Percentiles rank a stretch among this genome's conserved stretches.
Conservation (phyloP, 2,888 invertebrate species). For the Cataglyphis albicans region DNA sequence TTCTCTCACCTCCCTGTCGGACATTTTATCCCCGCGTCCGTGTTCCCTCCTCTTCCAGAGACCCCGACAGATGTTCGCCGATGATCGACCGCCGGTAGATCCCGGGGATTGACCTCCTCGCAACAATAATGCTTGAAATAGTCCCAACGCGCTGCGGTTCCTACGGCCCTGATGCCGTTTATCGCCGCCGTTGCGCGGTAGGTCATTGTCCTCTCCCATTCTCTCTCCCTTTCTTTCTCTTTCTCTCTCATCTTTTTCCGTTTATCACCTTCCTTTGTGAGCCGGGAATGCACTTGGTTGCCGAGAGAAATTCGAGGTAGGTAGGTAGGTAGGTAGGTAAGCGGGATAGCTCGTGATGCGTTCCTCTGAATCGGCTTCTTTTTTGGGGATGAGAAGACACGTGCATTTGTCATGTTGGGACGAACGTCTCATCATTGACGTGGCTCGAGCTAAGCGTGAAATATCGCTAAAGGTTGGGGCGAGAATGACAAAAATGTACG, state of each 20-base stretch:
- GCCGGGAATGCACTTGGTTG: not conserved
- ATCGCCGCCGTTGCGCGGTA: constrained; percentile 32
- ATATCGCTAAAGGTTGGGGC: not conserved
- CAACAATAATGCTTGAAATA: constrained; percentile 37
- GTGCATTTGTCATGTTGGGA: constrained; percentile 2
- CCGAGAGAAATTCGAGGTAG: constrained; percentile 23
- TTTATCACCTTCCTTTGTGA: constrained; percentile 29
- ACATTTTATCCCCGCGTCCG: constrained; percentile 20
- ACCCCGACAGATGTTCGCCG: constrained; percentile 69
- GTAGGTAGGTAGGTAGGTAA: constrained; percentile 10
- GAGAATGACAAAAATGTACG: not conserved
- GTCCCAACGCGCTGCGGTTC: not conserved
- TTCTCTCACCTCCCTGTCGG: constrained; percentile 57
- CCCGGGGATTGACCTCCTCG: constrained; percentile 25
- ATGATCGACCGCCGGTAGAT: constrained; percentile 43
- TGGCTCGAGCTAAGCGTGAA: not conserved
- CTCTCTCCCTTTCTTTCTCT: not conserved
- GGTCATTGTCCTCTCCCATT: constrained; percentile 30
- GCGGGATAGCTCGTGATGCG: not conserved
- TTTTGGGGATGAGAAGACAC: constrained; percentile 3
- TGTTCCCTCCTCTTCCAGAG: constrained; percentile 29
- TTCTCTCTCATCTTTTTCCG: constrained; percentile 9
- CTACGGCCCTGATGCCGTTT: constrained; percentile 35
- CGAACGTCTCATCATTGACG: not conserved
- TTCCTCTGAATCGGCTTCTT: not conserved